Conservation (phyloP, 2,113 vertebrate genomes). For the Myotis brandtii region DNA sequence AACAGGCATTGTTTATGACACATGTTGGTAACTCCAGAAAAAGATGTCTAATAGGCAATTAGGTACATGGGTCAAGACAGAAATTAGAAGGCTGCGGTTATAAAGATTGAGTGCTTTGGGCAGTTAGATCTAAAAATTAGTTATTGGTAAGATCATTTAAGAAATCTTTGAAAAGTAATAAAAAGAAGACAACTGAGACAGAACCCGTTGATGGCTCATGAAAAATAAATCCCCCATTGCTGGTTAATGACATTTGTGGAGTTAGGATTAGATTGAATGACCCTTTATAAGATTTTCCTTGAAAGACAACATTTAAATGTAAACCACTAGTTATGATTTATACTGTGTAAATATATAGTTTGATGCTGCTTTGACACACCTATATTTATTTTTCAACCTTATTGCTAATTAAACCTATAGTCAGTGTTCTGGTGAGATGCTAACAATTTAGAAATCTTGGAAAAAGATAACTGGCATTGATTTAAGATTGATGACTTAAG, state of each 20-base stretch:
- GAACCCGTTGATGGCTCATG: neutral
- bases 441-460: neutral
- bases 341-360: neutral
- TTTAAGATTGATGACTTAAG: slow-evolving; percentile 22
- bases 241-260: neutral
- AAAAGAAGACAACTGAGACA: neutral
- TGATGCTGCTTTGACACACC: neutral
- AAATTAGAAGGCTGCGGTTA: neutral
- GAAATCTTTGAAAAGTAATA: neutral
- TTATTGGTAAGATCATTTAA: neutral
- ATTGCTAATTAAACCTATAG: neutral
- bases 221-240: neutral
- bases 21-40: neutral
- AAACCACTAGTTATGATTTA: neutral
- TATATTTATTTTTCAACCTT: neutral
- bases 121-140: neutral
- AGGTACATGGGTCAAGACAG: neutral
- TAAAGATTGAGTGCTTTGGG: neutral
- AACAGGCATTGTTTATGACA: neutral
- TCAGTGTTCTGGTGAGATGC: neutral
- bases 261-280: neutral
- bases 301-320: neutral
- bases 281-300: neutral
- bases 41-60: neutral
- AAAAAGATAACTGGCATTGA: neutral